These are phyloP conservation scores for Cantharis nigra DNA, from an alignment of 2,888 invertebrate species.

Conservation along the genomic window DNA sequence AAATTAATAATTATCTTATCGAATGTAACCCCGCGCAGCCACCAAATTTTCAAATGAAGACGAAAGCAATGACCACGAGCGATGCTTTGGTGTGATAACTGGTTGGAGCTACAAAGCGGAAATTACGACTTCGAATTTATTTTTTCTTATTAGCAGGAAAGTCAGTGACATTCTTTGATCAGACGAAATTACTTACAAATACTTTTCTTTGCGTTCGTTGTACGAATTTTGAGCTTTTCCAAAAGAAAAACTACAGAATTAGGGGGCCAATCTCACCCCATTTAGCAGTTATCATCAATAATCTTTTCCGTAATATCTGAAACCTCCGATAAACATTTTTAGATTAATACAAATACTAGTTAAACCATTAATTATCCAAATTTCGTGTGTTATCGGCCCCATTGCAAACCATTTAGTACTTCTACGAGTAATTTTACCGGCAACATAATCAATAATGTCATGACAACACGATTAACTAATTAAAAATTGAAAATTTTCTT, in stretches of 20 bases:
- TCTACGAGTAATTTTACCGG: not conserved
- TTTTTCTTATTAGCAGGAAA: too few species aligned
- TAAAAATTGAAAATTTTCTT: not conserved
- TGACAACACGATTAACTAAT: not conserved
- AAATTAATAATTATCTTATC: not conserved
- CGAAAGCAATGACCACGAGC: not conserved
- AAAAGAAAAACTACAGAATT: too few species aligned
- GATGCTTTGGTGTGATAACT: not conserved
- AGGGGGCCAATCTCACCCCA: too few species aligned
- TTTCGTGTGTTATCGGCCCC: not conserved
- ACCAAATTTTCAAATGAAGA: not conserved
- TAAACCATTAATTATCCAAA: not conserved
- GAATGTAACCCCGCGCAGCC: not conserved
- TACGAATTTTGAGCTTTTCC: too few species aligned
- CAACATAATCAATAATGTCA: not conserved
- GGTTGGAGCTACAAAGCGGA: too few species aligned
- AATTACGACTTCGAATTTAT: too few species aligned
- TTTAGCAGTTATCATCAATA: too few species aligned
- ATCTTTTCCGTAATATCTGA: too few species aligned
- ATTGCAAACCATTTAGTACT: not conserved
- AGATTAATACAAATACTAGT: too few species aligned
- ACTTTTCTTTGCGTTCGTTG: too few species aligned
- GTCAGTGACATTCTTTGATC: too few species aligned
- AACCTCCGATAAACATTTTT: too few species aligned
- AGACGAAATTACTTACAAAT: not conserved